A percentile compares a stretch with the other conserved stretches of the same genome.
Conservation (phyloP, 2,113 vertebrate species). For the Mixornis gularis region DNA sequence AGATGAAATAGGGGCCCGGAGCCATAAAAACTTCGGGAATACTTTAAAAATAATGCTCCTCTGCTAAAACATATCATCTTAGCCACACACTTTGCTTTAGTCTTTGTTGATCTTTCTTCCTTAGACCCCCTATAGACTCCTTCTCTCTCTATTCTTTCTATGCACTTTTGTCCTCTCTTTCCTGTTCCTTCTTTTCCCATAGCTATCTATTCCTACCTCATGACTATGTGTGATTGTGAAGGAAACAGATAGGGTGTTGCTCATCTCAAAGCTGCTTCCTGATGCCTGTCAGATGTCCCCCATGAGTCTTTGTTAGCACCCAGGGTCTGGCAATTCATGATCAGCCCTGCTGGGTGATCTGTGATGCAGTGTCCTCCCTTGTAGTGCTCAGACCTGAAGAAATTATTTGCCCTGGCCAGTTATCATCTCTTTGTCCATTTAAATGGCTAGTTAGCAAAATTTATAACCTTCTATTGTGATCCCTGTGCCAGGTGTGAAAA, state of each 20-base stretch:
- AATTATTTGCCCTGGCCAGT: not conserved
- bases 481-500: not conserved
- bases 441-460: not conserved
- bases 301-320: not conserved
- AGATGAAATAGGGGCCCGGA: slow-evolving; percentile 21
- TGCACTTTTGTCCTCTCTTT: not conserved
- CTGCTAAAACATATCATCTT: not conserved
- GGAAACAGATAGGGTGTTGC: not conserved
- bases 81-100: not conserved
- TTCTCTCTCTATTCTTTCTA: not conserved
- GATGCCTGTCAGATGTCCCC: not conserved
- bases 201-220: not conserved
- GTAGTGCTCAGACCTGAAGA: not conserved
- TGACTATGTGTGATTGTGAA: not conserved
- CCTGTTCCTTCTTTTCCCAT: not conserved
- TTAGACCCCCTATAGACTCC: not conserved
- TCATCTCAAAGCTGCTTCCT: not conserved
- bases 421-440: not conserved
- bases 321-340: not conserved
- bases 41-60: slow-evolving; percentile 47
- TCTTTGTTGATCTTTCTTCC: slow-evolving; percentile 14
- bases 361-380: not conserved
- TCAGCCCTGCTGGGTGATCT: not conserved
- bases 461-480: not conserved
- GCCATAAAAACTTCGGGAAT: slow-evolving; percentile 50